These are phyloP conservation scores for Bombus waltoni DNA, from an alignment of 1,140 invertebrate species.

Conservation along the genomic window DNA sequence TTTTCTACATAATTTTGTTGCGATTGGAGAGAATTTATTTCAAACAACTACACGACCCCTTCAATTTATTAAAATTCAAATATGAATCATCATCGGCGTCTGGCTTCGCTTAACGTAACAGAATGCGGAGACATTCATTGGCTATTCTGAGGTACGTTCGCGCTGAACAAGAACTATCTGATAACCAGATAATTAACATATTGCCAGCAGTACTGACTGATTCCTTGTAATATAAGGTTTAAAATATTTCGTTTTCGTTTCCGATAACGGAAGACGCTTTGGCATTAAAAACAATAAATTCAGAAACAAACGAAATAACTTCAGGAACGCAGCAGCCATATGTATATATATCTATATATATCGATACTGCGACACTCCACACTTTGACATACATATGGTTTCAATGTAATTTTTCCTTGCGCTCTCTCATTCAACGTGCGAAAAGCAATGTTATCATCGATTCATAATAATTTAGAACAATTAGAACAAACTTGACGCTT, in stretches of 20 bases:
- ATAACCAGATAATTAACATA: neutral
- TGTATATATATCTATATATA: neutral
- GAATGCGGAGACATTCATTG: neutral
- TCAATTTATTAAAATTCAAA: neutral
- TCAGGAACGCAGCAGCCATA: neutral
- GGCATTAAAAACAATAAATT: neutral
- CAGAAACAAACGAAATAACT: neutral
- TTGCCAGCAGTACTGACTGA: neutral
- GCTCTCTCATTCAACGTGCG: too few relatives aligned
- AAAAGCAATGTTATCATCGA: too few relatives aligned
- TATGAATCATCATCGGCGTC: neutral
- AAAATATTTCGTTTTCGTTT: neutral
- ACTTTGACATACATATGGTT: fast-evolving
- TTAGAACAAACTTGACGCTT: neutral
- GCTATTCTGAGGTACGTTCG: fast-evolving
- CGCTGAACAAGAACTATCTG: neutral
- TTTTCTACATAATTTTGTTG: neutral
- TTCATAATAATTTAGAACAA: neutral
- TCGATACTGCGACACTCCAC: neutral
- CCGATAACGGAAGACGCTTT: neutral
- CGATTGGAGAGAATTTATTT: too few relatives aligned
- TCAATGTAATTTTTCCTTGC: neutral
- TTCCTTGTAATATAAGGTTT: neutral
- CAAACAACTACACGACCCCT: too few relatives aligned
- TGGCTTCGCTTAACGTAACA: neutral